Evolutionary conservation across 2,888 invertebrate genomes (phyloP), one percentile per base, ranked within the genome.

Genomic region (Siphonodentalium dalli): DNA sequence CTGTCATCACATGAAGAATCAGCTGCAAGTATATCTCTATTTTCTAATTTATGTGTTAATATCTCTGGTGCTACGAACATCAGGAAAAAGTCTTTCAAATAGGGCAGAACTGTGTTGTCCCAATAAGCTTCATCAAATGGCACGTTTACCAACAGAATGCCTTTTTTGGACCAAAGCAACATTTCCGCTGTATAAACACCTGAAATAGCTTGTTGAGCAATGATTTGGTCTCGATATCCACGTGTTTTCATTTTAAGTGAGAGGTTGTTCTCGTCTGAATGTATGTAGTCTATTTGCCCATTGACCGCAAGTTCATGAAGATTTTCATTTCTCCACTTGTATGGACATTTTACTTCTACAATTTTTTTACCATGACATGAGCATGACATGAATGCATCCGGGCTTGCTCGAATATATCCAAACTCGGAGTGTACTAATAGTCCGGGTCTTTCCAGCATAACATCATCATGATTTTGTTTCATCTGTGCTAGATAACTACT

Each of bases 341-440:
- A 51, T 0, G 52, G 57, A 33, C 48, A 47, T 33, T 53, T 52
- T 4, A 57, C 43, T 39, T 52, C 57, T 7, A 52, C 21, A 3
- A 57, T 2, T n/a, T 18, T 24, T n/a, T 24, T 37, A 2, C 47
- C 47, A 39, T 52, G 52, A 26, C 57, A 57, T 6, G 23, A 13
- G 24, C 57, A 57, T 8, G 9, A 9, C 4, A 47, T 31, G 5
- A 47, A 35, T 1, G 46, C 51, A 48, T 57, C 57, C 26, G 57
- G 57, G 18, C 47, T 41, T 13, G 42, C 40, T 21, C 57, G 15
- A 9, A 57, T 28, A 21, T 42, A 57, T 15, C 47, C 39, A 24
- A 24, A 31, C 11, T 15, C 15, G 7, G 26, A 13, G 24, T 44
- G 31, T 1, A 39, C 33, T 3, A 39, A 8, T 6, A 52, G 26